Conservation (phyloP, 1,140 invertebrate species). For the Drosophila ogumai region DNA sequence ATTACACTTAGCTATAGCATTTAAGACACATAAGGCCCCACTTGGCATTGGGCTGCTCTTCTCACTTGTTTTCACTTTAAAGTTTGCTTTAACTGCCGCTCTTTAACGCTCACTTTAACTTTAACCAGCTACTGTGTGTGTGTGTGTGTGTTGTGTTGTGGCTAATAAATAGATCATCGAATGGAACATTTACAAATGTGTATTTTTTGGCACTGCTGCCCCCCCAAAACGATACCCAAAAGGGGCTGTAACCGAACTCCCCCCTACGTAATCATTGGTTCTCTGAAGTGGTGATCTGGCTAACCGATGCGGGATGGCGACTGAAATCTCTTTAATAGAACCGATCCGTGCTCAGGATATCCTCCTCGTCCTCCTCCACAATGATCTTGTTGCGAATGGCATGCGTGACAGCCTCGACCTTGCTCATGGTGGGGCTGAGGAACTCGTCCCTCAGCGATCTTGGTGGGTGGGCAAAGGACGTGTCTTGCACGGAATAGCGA, state of each 20-base stretch:
- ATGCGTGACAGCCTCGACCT: conserved; percentile 75
- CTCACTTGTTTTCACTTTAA: conserved; percentile 23
- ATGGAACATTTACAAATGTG: conserved; percentile 76
- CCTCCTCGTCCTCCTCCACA: conserved; percentile 82
- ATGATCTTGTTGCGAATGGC: conserved; percentile 82
- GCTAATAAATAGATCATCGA: conserved; percentile 33
- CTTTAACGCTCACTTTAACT: conserved; percentile 30
- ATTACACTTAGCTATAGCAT: conserved; percentile 80
- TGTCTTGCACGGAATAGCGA: conserved; percentile 54
- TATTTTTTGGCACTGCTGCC: conserved; percentile 71
- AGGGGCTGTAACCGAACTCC: neutral
- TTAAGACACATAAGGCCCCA: conserved; percentile 84
- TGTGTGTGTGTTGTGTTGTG: conserved; percentile 31
- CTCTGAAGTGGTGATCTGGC: conserved; percentile 10
- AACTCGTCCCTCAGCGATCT: conserved; percentile 35
- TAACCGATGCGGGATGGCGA: conserved; percentile 35
- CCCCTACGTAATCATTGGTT: neutral
- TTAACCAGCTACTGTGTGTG: conserved; percentile 28
- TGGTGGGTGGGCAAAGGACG: conserved; percentile 59
- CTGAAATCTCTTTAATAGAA: conserved; percentile 84
- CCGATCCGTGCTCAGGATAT: conserved; percentile 77
- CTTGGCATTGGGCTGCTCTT: conserved; percentile 74
- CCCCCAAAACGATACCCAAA: conserved; percentile 9
- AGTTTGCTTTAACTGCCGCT: conserved; percentile 19
- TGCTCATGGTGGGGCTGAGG: conserved; percentile 58